Conservation (phyloP, 2,797 vertebrate genomes). For the Acipenser oxyrinchus region DNA sequence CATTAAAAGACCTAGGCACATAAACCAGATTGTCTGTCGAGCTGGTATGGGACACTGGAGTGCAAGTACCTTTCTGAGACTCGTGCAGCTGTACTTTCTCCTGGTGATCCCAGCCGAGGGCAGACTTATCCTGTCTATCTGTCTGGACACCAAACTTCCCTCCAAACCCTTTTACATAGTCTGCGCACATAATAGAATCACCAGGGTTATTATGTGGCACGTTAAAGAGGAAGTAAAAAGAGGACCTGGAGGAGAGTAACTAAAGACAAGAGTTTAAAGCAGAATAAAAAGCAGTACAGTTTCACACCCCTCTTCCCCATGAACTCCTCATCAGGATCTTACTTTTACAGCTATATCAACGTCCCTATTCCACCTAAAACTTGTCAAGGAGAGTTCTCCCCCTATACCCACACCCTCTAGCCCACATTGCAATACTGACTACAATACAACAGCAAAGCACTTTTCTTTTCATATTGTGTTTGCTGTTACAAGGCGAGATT, state of each 20-base stretch:
- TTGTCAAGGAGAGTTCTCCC: too few relatives aligned
- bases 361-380: too few relatives aligned
- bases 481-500: too few relatives aligned
- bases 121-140: conserved; percentile 92
- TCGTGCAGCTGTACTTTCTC: conserved; percentile 91
- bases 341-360: too few relatives aligned
- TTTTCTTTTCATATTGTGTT: too few relatives aligned
- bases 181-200: conserved; percentile 45
- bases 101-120: conserved; percentile 95
- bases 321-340: too few relatives aligned
- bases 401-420: too few relatives aligned
- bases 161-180: conserved; percentile 91
- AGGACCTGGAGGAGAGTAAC: background rate
- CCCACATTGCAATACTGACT: too few relatives aligned
- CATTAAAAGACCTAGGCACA: background rate
- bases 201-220: conserved; percentile 4
- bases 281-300: background rate
- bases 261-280: background rate
- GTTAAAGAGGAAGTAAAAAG: background rate
- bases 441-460: too few relatives aligned
- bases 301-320: too few relatives aligned
- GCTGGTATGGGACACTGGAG: background rate
- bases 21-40: background rate
- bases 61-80: conserved; percentile 83
- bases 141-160: conserved; percentile 93